phyloP scores from a whole-genome alignment of 2,888 invertebrate species.

The Trichogramma dendrolimi region DNA sequence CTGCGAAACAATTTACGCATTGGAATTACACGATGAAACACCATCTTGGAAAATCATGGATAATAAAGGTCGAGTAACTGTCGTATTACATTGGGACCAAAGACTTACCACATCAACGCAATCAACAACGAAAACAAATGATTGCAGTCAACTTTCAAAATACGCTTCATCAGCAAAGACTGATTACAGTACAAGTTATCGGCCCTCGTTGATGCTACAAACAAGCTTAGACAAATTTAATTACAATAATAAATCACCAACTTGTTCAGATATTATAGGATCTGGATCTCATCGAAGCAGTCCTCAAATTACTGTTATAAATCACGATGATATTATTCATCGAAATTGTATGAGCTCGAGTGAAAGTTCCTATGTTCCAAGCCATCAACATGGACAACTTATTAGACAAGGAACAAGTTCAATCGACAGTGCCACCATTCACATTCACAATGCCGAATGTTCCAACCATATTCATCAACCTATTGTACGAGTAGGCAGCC shows the following conservation, averaged over 20 bases:
- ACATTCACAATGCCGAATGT: conserved; percentile 80
- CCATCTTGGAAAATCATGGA: conserved; percentile 98
- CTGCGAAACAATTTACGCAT: conserved; percentile 92
- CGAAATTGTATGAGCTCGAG: conserved; percentile 51
- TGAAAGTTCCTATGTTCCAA: conserved; percentile 47
- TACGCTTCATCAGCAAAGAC: conserved; percentile 59
- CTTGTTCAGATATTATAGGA: conserved; percentile 54
- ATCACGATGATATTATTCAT: conserved; percentile 76
- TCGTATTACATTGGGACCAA: conserved; percentile 95
- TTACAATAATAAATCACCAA: conserved; percentile 41
- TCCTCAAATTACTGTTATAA: conserved; percentile 90
- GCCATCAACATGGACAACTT: conserved; percentile 50
- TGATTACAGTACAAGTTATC: conserved; percentile 54
- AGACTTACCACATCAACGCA: conserved; percentile 59
- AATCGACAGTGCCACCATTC: conserved; percentile 70
- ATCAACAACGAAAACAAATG: conserved; percentile 58
- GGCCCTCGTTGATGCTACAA: conserved; percentile 72
- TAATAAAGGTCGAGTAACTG: conserved; percentile 94
- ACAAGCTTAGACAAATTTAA: conserved; percentile 68
- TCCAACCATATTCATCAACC: conserved; percentile 68
- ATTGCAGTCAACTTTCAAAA: conserved; percentile 54
- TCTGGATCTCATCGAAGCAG: conserved; percentile 57
- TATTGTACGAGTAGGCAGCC: conserved; percentile 64
- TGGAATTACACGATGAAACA: conserved; percentile 93
- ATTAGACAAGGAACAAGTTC: conserved; percentile 57